Evolutionary conservation across 1,140 invertebrate species (phyloP), one percentile per base, ranked within the genome.

Genomic region (Calephelis virginiensis): DNA sequence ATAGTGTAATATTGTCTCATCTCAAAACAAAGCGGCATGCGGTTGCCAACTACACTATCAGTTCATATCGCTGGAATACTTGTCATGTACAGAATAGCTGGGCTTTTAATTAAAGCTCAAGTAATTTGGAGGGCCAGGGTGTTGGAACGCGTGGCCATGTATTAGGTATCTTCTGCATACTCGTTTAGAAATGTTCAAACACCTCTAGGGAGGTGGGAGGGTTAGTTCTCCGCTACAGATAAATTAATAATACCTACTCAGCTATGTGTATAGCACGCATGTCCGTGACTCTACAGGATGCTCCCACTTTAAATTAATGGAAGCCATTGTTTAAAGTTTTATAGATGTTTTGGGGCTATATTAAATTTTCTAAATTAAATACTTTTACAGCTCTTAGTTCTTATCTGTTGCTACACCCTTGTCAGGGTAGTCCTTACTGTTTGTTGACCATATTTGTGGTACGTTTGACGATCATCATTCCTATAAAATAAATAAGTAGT

Each of bases 121-220:
- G 87, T 88, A 90, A 90, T 88, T 88, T 88, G 85, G 76, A 82
- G 80, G 79, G 83, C 75, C 75, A 71, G 81, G 78, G 76, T 77
- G 72, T 70, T 73, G 48, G 72, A 67, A 75, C 78, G 78, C 77
- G 71, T 78, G 79, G 77, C 78, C 75, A 77, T 85, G 81, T 86
- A 76, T 84, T 81, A 80, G 75, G 76, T 76, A 80, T 85, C 79
- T 83, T 85, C 84, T 88, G 85, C 87, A 88, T 85, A 86, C 85
- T 88, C 84, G 85, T 90, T 89, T 86, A 76, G 86, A 83, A 85
- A 86, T 89, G 86, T 87, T 89, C 85, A 86, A 86, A 83, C 84
- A 85, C 71, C 59, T 66, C 73, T 72, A 49, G 59, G 64, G 76
- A 77, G 67, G 12, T 74, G 83, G 76, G 75, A 79, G 81, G 84